Conservation (phyloP, 2,888 invertebrate genomes). For the Rhopalosiphum nymphaeae region DNA sequence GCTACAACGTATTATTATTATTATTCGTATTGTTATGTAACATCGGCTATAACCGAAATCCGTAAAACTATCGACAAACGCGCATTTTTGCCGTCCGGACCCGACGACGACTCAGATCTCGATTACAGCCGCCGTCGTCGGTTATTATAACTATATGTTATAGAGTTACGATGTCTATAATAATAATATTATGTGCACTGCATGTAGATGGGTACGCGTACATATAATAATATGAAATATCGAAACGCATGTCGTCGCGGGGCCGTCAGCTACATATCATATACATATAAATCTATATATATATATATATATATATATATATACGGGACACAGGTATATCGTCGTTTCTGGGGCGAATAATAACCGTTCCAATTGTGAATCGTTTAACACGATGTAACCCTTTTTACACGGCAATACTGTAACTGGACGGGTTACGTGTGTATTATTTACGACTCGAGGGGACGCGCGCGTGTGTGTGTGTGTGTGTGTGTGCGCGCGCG, state of each 20-base stretch:
- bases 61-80: not conserved
- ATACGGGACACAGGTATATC: not conserved
- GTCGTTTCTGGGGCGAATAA: conserved; percentile 58
- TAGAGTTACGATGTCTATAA: not conserved
- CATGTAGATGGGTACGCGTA: not conserved
- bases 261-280: not conserved
- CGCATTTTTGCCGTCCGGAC: not conserved
- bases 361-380: conserved; percentile 65
- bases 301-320: not conserved
- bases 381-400: conserved; percentile 65
- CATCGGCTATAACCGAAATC: conserved; percentile 24
- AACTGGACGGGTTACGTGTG: not conserved
- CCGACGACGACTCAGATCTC: conserved; percentile 5
- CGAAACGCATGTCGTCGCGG: not conserved
- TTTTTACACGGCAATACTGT: conserved; percentile 60
- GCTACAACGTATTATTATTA: not conserved
- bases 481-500: not conserved
- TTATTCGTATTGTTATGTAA: not conserved
- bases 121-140: conserved; percentile 23
- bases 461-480: not conserved
- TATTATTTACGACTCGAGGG: conserved; percentile 57
- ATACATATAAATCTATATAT: not conserved
- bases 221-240: not conserved
- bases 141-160: conserved; percentile 4
- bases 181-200: not conserved